A percentile compares a stretch with the other conserved stretches of the same genome.
Evolutionary conservation across 2,113 vertebrate species (phyloP).

Genomic region (Menidia beryllina): DNA sequence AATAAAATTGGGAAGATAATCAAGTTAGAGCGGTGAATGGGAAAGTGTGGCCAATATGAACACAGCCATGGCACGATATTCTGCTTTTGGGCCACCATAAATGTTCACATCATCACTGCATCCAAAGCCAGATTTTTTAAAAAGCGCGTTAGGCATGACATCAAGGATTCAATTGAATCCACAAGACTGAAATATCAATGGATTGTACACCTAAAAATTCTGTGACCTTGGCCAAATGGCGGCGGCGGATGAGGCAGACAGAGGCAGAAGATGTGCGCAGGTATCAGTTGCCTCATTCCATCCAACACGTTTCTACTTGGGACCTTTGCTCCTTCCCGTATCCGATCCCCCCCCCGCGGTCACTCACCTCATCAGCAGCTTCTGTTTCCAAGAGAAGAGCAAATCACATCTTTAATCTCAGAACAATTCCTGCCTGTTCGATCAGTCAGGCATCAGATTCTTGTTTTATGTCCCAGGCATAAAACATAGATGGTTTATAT

Average conservation of each 20-base stretch:
- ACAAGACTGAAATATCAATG: too few species aligned
- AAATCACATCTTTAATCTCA: slow-evolving; percentile 30
- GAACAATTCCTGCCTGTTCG: slow-evolving; percentile 31
- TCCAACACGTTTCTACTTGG: neutral
- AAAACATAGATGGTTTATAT: too few species aligned
- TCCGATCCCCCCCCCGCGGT: neutral
- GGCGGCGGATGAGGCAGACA: neutral
- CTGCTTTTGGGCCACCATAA: neutral
- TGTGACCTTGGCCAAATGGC: neutral
- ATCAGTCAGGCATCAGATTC: too few species aligned
- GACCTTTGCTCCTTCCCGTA: slow-evolving; percentile 35
- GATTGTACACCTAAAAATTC: neutral
- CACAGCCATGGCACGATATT: too few species aligned
- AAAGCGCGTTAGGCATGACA: too few species aligned
- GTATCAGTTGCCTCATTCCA: neutral
- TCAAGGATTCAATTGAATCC: too few species aligned
- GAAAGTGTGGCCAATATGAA: too few species aligned
- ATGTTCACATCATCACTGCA: too few species aligned
- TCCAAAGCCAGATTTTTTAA: too few species aligned
- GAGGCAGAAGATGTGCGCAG: neutral
- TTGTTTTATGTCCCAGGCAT: too few species aligned
- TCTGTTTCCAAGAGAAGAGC: slow-evolving; percentile 34
- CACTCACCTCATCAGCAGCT: slow-evolving; percentile 16
- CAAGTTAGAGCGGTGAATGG: too few species aligned
- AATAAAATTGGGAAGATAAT: too few species aligned